These are phyloP conservation scores for Elmis aenea DNA, from an alignment of 2,888 invertebrate genomes.

Conservation along the genomic window DNA sequence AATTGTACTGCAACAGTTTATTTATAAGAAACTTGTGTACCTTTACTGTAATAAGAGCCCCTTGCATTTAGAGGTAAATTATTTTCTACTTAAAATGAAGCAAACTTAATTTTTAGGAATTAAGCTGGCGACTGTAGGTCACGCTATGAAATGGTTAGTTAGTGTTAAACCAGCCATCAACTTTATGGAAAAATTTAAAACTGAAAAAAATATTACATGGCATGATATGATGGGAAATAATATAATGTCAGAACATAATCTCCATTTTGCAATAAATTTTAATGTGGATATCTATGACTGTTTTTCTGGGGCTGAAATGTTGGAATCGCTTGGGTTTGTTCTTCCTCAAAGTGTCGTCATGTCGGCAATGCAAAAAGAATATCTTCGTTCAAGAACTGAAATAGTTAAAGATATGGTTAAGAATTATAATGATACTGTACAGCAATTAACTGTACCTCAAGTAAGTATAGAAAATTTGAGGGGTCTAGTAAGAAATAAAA, in stretches of 20 bases:
- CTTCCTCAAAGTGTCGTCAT: slow-evolving; percentile 52
- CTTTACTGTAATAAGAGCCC: no score
- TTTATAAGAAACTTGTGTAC: no score
- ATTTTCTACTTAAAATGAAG: neutral
- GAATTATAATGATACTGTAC: slow-evolving; percentile 61
- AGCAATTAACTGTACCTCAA: slow-evolving; percentile 66
- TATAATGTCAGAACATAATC: slow-evolving; percentile 61
- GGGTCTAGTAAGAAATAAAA: no score
- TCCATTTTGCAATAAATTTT: slow-evolving; percentile 65
- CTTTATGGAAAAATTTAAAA: slow-evolving; percentile 34
- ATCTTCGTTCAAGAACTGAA: slow-evolving; percentile 62
- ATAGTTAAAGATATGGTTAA: slow-evolving; percentile 55
- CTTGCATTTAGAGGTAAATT: no score
- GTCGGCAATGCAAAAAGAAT: slow-evolving; percentile 58
- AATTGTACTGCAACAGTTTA: no score
- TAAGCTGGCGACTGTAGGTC: slow-evolving; percentile 13
- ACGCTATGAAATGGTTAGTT: slow-evolving; percentile 22
- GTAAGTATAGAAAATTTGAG: no score
- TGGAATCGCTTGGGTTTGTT: slow-evolving; percentile 64
- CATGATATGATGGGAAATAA: slow-evolving; percentile 64
- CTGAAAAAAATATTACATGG: slow-evolving; percentile 53
- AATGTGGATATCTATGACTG: slow-evolving; percentile 60
- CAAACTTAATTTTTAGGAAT: slow-evolving; percentile 8
- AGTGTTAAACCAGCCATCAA: slow-evolving; percentile 23
- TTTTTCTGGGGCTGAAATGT: slow-evolving; percentile 67